Percentiles rank a stretch among this genome's conserved stretches.
Conservation (phyloP, 2,888 invertebrate genomes). For the Ophion costatus region DNA sequence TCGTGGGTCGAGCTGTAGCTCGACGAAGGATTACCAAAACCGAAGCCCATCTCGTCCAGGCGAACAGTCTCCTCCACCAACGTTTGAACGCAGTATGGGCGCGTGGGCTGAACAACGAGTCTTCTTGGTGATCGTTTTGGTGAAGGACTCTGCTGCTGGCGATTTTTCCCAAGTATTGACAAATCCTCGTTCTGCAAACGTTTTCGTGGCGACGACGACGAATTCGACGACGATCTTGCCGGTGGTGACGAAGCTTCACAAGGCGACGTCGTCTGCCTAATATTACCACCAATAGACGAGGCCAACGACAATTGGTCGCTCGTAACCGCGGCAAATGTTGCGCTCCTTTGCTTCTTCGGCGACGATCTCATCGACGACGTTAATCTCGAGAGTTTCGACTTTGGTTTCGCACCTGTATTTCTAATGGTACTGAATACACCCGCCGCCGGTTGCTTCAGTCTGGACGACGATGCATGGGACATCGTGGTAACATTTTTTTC, state of each 20-base stretch:
- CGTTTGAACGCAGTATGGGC: slow-evolving; percentile 56
- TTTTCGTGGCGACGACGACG: slow-evolving; percentile 64
- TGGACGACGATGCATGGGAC: slow-evolving; percentile 70
- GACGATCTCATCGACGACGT: slow-evolving; percentile 69
- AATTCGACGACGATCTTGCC: slow-evolving; percentile 58
- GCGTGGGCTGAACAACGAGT: slow-evolving; percentile 60
- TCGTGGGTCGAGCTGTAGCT: slow-evolving; percentile 62
- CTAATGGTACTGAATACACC: slow-evolving; percentile 64
- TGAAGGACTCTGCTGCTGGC: slow-evolving; percentile 61
- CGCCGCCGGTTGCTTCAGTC: slow-evolving; percentile 73
- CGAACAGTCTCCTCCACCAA: slow-evolving; percentile 69
- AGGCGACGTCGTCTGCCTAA: slow-evolving; percentile 11
- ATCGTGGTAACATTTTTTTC: slow-evolving; percentile 73
- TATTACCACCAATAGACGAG: slow-evolving; percentile 6
- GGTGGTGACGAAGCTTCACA: slow-evolving; percentile 55
- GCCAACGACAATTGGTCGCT: slow-evolving; percentile 21
- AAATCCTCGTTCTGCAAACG: slow-evolving; percentile 62
- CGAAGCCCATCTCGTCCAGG: slow-evolving; percentile 74
- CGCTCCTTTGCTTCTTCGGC: slow-evolving; percentile 65
- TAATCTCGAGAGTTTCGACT: slow-evolving; percentile 72
- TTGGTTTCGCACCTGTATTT: slow-evolving; percentile 76
- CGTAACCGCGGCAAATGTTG: slow-evolving; percentile 26
- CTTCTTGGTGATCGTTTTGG: slow-evolving; percentile 71
- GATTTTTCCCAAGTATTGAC: slow-evolving; percentile 52
- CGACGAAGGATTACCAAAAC: slow-evolving; percentile 63